A percentile compares a stretch with the other conserved stretches of the same genome.
These are phyloP conservation scores for Ptilodon capucinus DNA, from an alignment of 2,888 invertebrate genomes.

Conservation along the genomic window DNA sequence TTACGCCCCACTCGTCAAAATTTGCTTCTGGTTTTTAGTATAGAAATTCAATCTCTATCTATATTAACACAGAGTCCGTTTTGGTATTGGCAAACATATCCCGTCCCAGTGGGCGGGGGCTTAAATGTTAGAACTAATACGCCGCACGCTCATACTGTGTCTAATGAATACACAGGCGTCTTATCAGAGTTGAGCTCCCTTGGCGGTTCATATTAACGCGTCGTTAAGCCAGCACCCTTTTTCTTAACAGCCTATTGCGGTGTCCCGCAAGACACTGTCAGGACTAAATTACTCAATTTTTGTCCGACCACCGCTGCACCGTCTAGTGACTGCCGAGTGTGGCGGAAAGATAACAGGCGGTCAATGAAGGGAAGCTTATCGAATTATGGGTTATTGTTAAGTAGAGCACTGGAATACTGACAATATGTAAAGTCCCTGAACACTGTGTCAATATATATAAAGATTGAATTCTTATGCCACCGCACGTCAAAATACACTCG, in stretches of 20 bases:
- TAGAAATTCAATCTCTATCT: too few species aligned
- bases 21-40: too few species aligned
- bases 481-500: too few species aligned
- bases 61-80: too few species aligned
- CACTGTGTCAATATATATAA: too few species aligned
- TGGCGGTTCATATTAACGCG: constrained; percentile 47
- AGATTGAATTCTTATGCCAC: too few species aligned
- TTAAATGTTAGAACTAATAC: too few species aligned
- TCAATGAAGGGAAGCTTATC: constrained; percentile 11
- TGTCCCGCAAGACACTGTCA: constrained; percentile 28
- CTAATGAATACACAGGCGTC: constrained; percentile 28
- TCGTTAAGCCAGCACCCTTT: constrained; percentile 44
- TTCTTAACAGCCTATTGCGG: constrained; percentile 41
- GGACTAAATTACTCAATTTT: constrained; percentile 38
- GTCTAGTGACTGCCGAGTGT: constrained; percentile 17
- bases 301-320: constrained; percentile 17
- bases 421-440: neutral
- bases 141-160: neutral
- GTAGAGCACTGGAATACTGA: neutral
- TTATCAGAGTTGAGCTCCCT: constrained; percentile 38
- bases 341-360: constrained; percentile 21
- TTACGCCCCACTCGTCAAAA: too few species aligned
- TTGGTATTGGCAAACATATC: too few species aligned
- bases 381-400: neutral
- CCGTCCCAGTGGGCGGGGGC: too few species aligned